Base-by-base conservation (phyloP, 2,113 vertebrate genomes). In the Oriolus oriolus region DNA sequence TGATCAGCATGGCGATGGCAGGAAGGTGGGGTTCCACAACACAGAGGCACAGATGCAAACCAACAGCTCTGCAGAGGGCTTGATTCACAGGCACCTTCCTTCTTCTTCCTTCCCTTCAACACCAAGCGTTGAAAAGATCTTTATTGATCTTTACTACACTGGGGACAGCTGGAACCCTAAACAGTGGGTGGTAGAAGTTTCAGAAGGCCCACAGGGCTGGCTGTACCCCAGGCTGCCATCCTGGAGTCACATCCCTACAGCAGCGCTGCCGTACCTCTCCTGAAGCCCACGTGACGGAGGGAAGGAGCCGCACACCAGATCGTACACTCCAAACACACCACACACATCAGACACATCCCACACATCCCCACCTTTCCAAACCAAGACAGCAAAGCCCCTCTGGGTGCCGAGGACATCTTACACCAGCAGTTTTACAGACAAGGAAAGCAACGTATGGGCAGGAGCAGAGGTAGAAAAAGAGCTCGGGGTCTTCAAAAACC, bases 271-370 rank as follows among this genome's bases (percentile, higher is more conserved):
- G 3, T 6, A 3, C 2, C 41, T n/a, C 61, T 63, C 56, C 50
- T 14, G 19, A 59, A 59, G n/a, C 59, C 45, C 37, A 8, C 0
- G 6, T 1, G 16, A 42, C 0, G 0, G 28, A 24, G 1, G 11
- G 56, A 64, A 90, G 75, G 42, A 84, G 71, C 19, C 33, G 64
- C 35, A 12, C 3, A 18, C 1, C 2, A 57, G 12, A 50, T 8
- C 0, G 0, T 5, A 45, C 53, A 31, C 71, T 21, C 52, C 61
- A 42, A 75, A 57, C 70, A 56, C 60, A 39, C 8, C 82, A 2
- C 14, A 22, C 57, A 53, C 26, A 53, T 9, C 81, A n/a, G 8
- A 65, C 35, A 35, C 33, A 37, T 13, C 49, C 52, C 15, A 42
- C 30, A 39, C 33, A 39, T 4, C 44, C 27, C 57, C 41, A 54